Conservation (phyloP, 2,797 vertebrate species). For the Hemibagrus guttatus region DNA sequence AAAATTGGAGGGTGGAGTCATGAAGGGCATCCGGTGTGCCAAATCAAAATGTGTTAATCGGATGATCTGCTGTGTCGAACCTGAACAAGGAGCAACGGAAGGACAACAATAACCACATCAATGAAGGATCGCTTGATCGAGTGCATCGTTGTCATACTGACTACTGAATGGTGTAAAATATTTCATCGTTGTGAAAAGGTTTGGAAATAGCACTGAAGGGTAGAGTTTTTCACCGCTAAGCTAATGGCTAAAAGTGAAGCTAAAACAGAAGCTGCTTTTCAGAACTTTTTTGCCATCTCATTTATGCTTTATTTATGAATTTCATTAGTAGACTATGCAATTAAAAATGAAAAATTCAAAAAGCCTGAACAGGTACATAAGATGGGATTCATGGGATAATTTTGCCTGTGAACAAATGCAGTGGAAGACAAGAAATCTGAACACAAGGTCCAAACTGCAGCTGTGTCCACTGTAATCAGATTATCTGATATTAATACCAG, state of each 20-base stretch:
- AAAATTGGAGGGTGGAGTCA: no score
- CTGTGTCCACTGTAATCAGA: no score
- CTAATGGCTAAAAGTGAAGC: background rate
- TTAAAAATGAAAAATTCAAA: background rate
- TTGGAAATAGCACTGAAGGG: background rate
- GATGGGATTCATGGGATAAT: background rate
- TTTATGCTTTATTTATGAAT: background rate
- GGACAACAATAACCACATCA: background rate
- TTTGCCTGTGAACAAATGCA: no score
- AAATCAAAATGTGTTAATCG: no score
- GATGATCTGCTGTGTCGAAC: no score
- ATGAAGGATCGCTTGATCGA: background rate
- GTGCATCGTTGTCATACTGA: background rate
- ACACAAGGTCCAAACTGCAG: no score
- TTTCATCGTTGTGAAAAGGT: background rate
- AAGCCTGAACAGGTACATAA: background rate
- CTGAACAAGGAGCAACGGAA: no score
- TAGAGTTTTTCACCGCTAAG: background rate
- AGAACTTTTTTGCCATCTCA: background rate
- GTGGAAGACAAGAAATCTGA: no score
- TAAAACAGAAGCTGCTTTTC: background rate
- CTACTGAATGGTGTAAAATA: background rate
- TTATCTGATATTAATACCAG: no score
- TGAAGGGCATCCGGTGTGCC: no score
- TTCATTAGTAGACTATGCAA: background rate